These are phyloP conservation scores for Bubo blakistoni DNA, from an alignment of 2,113 vertebrate species.

Conservation along the genomic window DNA sequence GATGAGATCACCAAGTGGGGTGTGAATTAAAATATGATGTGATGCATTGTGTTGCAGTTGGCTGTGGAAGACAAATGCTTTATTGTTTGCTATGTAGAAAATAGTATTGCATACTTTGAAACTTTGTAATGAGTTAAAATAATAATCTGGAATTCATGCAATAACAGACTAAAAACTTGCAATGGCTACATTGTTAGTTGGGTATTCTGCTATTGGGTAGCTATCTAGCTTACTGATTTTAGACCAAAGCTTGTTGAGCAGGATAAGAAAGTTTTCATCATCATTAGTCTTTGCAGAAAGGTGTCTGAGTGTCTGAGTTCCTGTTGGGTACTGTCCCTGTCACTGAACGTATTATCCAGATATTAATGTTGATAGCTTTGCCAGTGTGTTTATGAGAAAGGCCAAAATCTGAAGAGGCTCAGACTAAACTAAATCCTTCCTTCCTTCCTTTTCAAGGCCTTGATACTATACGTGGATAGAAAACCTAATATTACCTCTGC, in stretches of 20 bases:
- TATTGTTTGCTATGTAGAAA: not conserved
- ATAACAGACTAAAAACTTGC: not conserved
- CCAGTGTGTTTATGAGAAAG: slow-evolving; percentile 46
- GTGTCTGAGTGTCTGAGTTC: slow-evolving; percentile 1
- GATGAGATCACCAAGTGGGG: not conserved
- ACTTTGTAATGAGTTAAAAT: not conserved
- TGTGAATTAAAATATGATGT: not conserved
- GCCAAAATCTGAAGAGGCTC: slow-evolving; percentile 24
- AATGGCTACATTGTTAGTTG: not conserved
- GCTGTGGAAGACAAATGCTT: not conserved
- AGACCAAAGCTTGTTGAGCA: not conserved
- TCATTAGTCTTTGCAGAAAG: not conserved
- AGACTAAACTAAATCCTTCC: slow-evolving; percentile 44
- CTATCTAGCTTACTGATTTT: not conserved
- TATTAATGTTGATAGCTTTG: slow-evolving; percentile 7
- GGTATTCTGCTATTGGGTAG: not conserved
- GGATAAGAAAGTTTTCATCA: not conserved
- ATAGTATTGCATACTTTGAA: not conserved
- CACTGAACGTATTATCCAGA: slow-evolving; percentile 16
- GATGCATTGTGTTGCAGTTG: not conserved
- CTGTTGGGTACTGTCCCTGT: not conserved
- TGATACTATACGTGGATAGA: not conserved
- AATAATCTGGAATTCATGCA: not conserved
- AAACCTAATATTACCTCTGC: not conserved
- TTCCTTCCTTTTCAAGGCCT: slow-evolving; percentile 14